Evolutionary conservation across 2,888 invertebrate genomes (phyloP).

Genomic region (Leptopilina myrica): DNA sequence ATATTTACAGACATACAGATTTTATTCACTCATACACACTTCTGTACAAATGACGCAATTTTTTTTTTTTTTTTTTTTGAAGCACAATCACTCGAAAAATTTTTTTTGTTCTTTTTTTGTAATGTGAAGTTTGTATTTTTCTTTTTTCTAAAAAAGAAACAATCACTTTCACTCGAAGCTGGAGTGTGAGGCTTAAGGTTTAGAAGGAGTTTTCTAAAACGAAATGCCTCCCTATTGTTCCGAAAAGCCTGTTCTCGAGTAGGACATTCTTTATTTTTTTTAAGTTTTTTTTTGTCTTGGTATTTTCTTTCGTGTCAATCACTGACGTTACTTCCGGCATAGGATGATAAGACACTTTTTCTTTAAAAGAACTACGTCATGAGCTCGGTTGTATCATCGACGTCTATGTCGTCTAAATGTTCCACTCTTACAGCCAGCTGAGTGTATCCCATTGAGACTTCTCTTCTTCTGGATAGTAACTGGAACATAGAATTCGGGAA

Average conservation of each 20-base stretch:
- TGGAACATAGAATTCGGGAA: slow-evolving; percentile 43
- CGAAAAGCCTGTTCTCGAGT: not conserved
- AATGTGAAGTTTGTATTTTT: not conserved
- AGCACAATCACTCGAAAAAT: not conserved
- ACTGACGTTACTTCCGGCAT: slow-evolving; percentile 56
- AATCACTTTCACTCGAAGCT: slow-evolving; percentile 22
- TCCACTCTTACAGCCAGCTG: slow-evolving; percentile 71
- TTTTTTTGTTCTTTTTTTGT: slow-evolving; percentile 24
- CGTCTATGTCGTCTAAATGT: slow-evolving; percentile 71
- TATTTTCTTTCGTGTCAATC: slow-evolving; percentile 46
- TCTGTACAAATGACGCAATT: slow-evolving; percentile 31
- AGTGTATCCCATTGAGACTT: slow-evolving; percentile 71
- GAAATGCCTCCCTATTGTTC: slow-evolving; percentile 11
- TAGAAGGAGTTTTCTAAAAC: slow-evolving; percentile 29
- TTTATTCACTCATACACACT: slow-evolving; percentile 47
- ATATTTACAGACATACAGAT: slow-evolving; percentile 52
- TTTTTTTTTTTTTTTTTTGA: slow-evolving; percentile 13
- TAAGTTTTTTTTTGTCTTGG: too few relatives aligned
- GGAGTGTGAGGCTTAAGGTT: not conserved
- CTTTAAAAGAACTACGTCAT: slow-evolving; percentile 68
- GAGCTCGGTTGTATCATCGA: slow-evolving; percentile 71
- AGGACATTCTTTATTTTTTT: not conserved
- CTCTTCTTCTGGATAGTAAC: slow-evolving; percentile 70
- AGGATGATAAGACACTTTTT: slow-evolving; percentile 41
- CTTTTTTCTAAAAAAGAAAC: not conserved